A percentile compares a stretch with the other conserved stretches of the same genome.
These are phyloP conservation scores for Gallinago stenura DNA, from an alignment of 2,797 vertebrate species.

Conservation along the genomic window DNA sequence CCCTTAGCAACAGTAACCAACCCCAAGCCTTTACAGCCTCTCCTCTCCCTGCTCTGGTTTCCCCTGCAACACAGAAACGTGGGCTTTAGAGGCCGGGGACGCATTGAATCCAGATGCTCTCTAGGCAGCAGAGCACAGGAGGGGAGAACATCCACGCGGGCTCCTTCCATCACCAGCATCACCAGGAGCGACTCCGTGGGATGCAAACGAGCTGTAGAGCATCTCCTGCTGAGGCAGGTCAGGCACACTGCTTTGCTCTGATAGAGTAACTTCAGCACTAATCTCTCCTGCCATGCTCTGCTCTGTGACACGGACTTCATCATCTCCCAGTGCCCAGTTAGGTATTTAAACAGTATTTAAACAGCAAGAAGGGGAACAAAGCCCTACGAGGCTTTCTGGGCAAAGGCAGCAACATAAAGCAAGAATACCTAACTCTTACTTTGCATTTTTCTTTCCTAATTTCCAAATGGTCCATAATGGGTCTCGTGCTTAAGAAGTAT, in stretches of 20 bases:
- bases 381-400: neutral
- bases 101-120: constrained; percentile 51
- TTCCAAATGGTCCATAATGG: neutral
- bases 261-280: neutral
- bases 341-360: neutral
- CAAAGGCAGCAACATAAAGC: neutral
- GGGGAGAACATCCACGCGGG: neutral
- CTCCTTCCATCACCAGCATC: neutral
- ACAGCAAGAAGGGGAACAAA: neutral
- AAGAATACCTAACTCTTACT: neutral
- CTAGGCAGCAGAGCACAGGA: constrained; percentile 1
- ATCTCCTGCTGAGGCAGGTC: neutral
- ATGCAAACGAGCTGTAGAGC: constrained; percentile 2
- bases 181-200: neutral
- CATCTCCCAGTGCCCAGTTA: neutral
- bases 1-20: constrained; percentile 81
- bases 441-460: neutral
- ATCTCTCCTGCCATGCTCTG: neutral
- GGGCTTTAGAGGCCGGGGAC: constrained; percentile 32
- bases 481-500: neutral
- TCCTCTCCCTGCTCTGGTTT: constrained; percentile 41
- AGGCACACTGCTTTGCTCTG: neutral
- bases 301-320: neutral
- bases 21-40: constrained; percentile 68
- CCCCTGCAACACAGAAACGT: constrained; percentile 51